Conservation (phyloP, 37 sponge, comb jelly and placozoan genomes). For the Tethya wilhelma region DNA sequence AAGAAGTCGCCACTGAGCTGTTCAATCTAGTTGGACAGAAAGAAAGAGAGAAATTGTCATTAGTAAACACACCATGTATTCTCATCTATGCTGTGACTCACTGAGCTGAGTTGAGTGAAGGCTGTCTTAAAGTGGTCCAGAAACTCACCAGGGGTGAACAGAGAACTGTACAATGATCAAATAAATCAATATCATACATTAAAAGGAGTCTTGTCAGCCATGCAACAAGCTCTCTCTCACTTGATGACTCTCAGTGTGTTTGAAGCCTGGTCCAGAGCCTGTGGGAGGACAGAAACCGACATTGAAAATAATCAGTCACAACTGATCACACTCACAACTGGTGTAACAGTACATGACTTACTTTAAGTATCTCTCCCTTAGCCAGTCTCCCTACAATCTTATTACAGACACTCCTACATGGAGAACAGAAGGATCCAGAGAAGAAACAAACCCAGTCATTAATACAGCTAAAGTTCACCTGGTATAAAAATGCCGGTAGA, state of each 20-base stretch:
- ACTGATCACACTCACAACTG: neutral
- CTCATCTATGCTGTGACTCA: no score
- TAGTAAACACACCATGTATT: no score
- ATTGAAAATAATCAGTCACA: neutral
- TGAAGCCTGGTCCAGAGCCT: constrained; percentile 46
- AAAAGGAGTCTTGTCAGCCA: neutral
- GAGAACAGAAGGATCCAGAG: neutral
- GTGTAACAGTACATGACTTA: neutral
- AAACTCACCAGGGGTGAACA: constrained; percentile 76
- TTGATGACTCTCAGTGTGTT: constrained; percentile 54
- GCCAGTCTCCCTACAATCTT: constrained; percentile 15
- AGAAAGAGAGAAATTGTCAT: neutral
- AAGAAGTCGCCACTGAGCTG: constrained; percentile 59
- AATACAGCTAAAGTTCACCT: neutral
- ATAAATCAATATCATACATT: neutral
- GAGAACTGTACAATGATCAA: constrained; percentile 22
- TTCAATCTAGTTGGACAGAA: constrained; percentile 33
- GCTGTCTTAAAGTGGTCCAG: constrained; percentile 55
- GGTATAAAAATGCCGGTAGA: neutral
- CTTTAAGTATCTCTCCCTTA: constrained; percentile 27
- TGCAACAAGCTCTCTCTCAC: constrained; percentile 18
- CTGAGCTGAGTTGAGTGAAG: constrained; percentile 49
- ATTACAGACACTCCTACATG: constrained; percentile 23
- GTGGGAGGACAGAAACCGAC: neutral
- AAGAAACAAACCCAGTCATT: neutral